Evolutionary conservation across 2,797 vertebrate species (phyloP), one percentile per base, ranked within the genome.

Genomic region (Enteromius treurensis): DNA sequence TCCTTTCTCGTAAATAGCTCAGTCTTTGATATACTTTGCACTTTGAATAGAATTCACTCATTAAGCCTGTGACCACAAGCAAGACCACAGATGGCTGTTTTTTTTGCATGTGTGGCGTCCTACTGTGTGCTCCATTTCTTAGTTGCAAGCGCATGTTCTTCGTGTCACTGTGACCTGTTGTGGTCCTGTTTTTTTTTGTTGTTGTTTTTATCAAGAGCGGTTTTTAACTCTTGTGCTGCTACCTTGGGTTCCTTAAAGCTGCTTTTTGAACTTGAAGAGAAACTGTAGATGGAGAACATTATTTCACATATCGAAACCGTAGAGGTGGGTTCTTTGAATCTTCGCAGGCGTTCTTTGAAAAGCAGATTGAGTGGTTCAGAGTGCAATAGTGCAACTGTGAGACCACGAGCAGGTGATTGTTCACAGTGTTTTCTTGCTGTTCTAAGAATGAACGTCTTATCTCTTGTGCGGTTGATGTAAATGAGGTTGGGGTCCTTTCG

Each of bases 1-100:
- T 78, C 47, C 62, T 71, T 88, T 84, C 85, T 86, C 68, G 85
- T 88, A 88, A 88, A 76, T 64, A 51, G 47, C 19, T 73, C 51
- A 29, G 74, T 70, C 51, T 58, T 75, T 47, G 3, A 42, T 47
- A 62, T 40, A 53, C 80, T 71, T 67, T 67, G 80, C 76, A 79
- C 69, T 79, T 76, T 74, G 53, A 71, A 64, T 70, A 85, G 84
- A 77, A 77, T 58, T 65, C 32, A 29, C 5, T 51, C 75, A 77
- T 87, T 77, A 87, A 77, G 53, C 77, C 26, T 86, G 70, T 23
- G 37, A 77, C 86, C 83, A 53, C 85, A 87, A 32, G 55, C 75
- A 32, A 45, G 23, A 77, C 85, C 85, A 53, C 85, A 87, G 84
- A 81, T 75, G 45, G 40, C 80, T 83, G 84, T 55, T 32, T 68